Evolutionary conservation across 2,113 vertebrate species (phyloP).

Genomic region (Clarias batrachus): DNA sequence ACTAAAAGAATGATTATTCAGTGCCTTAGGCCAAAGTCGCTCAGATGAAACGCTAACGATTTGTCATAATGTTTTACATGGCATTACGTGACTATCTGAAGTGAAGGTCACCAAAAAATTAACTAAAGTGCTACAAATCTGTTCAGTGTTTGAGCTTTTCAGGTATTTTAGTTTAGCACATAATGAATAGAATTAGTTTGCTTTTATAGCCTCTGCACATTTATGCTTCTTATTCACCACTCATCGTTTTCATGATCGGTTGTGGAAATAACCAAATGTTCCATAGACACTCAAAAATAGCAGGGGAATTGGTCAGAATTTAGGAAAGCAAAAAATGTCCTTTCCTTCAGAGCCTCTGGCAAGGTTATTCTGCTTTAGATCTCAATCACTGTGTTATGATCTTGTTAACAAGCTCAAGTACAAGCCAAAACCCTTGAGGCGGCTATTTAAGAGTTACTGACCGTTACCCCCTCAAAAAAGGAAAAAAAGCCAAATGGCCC

Average conservation of each 20-base stretch:
- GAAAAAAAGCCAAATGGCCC: slow-evolving; percentile 34
- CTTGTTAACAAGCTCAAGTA: slow-evolving; percentile 44
- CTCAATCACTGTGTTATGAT: slow-evolving; percentile 44
- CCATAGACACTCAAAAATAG: neutral
- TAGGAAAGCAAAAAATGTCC: slow-evolving; percentile 35
- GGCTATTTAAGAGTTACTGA: slow-evolving; percentile 39
- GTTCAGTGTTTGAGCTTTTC: neutral
- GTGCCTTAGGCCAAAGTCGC: slow-evolving; percentile 39
- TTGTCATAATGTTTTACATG: slow-evolving; percentile 39
- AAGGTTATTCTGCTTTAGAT: slow-evolving; percentile 47
- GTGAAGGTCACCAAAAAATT: slow-evolving; percentile 44
- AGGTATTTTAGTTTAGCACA: neutral
- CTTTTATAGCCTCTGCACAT: neutral
- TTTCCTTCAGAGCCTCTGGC: slow-evolving; percentile 48
- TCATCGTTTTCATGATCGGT: neutral
- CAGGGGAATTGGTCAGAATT: neutral
- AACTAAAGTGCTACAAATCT: neutral
- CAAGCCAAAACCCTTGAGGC: slow-evolving; percentile 37
- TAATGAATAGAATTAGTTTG: neutral
- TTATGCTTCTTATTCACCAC: neutral
- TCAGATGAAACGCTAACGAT: slow-evolving; percentile 43
- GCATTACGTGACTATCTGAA: slow-evolving; percentile 21
- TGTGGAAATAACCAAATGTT: neutral
- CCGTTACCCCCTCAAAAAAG: slow-evolving; percentile 19
- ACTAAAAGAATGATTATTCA: slow-evolving; percentile 47